phyloP scores from a whole-genome alignment of 37 sponge, comb jelly and placozoan species.

The Halichondria panicea region DNA sequence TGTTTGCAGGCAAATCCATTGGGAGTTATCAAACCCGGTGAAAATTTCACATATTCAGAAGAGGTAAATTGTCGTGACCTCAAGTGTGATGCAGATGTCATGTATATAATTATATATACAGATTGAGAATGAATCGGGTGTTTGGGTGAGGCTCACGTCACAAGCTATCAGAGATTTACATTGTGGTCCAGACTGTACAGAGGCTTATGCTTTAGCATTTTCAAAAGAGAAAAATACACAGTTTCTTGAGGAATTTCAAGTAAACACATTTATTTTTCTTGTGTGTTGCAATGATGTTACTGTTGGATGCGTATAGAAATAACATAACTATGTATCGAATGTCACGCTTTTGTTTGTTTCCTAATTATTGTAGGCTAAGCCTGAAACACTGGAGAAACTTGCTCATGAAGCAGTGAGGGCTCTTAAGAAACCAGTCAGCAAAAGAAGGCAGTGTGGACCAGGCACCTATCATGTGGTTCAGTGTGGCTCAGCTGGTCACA shows the following conservation, averaged over 20 bases:
- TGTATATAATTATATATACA: slow-evolving; percentile 11
- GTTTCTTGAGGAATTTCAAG: slow-evolving; percentile 56
- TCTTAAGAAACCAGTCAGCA: slow-evolving; percentile 4
- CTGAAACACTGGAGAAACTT: slow-evolving; percentile 7
- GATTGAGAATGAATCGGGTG: slow-evolving; percentile 75
- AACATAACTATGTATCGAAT: too few relatives aligned
- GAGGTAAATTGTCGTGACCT: slow-evolving; percentile 44
- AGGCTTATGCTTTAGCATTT: slow-evolving; percentile 65
- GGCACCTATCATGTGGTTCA: slow-evolving; percentile 87
- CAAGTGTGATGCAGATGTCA: background rate
- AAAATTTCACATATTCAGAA: slow-evolving; percentile 56
- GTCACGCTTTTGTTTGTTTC: background rate
- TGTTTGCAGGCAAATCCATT: slow-evolving; percentile 36
- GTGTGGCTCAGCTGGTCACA: slow-evolving; percentile 96
- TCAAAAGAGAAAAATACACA: slow-evolving; percentile 48
- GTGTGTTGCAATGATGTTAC: background rate
- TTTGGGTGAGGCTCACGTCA: slow-evolving; percentile 64
- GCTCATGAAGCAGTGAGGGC: background rate
- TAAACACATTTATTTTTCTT: background rate
- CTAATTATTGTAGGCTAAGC: background rate
- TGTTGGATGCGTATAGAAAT: background rate
- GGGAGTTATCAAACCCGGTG: slow-evolving; percentile 69
- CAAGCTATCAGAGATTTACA: slow-evolving; percentile 34
- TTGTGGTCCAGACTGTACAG: slow-evolving; percentile 4
- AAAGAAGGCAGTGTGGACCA: slow-evolving; percentile 72